Percentiles rank a stretch among this genome's conserved stretches.
Evolutionary conservation across 35 echinoderm and acorn worm species (phyloP).

Genomic region (Eucidaris tribuloides): DNA sequence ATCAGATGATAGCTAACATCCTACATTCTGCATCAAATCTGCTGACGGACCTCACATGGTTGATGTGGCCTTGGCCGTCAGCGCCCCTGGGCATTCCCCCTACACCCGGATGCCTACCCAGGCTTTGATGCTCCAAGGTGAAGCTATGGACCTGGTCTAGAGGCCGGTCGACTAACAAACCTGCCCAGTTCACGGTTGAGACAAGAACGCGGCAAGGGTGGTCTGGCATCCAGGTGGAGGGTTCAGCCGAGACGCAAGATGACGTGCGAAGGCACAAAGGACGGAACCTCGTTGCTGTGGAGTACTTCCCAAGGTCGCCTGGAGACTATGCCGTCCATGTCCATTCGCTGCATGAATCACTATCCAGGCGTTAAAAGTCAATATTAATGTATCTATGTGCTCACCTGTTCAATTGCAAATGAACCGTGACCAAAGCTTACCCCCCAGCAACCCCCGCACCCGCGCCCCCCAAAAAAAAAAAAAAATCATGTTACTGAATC

Average conservation of each 20-base stretch:
- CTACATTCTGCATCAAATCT: neutral
- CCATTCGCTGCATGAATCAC: constrained; percentile 86
- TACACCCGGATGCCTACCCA: constrained; percentile 67
- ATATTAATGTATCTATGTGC: too few relatives aligned
- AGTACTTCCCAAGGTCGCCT: constrained; percentile 76
- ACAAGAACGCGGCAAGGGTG: constrained; percentile 93
- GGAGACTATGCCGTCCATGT: constrained; percentile 94
- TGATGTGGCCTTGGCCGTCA: constrained; percentile 79
- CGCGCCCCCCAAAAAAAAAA: too few relatives aligned
- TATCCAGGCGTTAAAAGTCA: constrained; percentile 84
- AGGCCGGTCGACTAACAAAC: constrained; percentile 78
- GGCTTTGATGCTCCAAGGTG: constrained; percentile 86
- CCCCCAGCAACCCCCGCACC: too few relatives aligned
- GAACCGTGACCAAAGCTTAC: too few relatives aligned
- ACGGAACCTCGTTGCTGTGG: constrained; percentile 85
- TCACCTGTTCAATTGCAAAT: too few relatives aligned
- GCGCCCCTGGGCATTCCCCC: constrained; percentile 79
- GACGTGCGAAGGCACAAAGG: constrained; percentile 85
- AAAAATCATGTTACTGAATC: too few relatives aligned
- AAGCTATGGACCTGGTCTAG: constrained; percentile 94
- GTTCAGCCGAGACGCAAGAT: constrained; percentile 84
- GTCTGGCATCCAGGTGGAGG: constrained; percentile 73
- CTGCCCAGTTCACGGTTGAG: constrained; percentile 86
- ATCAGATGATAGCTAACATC: too few relatives aligned
- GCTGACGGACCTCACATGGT: constrained; percentile 71